Percentiles rank a stretch among this genome's conserved stretches.
Evolutionary conservation across 2,797 vertebrate species (phyloP).

Genomic region (Sciurus carolinensis): DNA sequence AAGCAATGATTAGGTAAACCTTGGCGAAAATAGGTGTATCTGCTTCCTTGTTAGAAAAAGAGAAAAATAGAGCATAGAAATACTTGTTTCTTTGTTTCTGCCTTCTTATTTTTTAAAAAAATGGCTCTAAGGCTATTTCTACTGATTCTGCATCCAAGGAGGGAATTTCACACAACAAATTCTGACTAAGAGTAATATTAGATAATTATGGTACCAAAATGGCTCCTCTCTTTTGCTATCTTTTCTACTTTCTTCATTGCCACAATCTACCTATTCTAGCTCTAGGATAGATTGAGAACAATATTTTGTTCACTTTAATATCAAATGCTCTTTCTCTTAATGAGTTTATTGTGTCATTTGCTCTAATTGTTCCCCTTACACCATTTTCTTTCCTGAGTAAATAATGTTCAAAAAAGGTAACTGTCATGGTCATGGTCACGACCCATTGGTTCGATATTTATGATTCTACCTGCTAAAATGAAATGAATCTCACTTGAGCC

Average conservation of each 20-base stretch:
- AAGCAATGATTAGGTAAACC: constrained; percentile 13
- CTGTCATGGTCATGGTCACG: background rate
- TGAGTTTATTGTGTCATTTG: constrained; percentile 16
- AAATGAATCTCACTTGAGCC: constrained; percentile 13
- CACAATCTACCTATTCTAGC: background rate
- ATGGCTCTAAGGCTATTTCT: background rate
- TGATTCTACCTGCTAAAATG: background rate
- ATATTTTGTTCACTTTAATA: constrained; percentile 36
- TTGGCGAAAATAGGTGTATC: background rate
- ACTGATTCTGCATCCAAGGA: constrained; percentile 6
- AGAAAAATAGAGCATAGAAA: constrained; percentile 5
- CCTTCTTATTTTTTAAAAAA: constrained; percentile 17
- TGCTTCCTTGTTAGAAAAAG: background rate
- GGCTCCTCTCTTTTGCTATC: background rate
- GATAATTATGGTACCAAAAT: background rate
- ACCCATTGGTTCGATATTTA: constrained; percentile 7
- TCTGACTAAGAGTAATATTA: constrained; percentile 38
- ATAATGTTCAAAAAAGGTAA: background rate
- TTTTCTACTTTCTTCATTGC: background rate
- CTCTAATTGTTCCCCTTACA: background rate
- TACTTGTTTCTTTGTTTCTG: background rate
- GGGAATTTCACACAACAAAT: background rate
- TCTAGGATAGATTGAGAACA: background rate
- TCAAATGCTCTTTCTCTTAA: background rate
- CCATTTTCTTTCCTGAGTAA: constrained; percentile 24